Evolutionary conservation across 2,888 invertebrate genomes (phyloP).

Genomic region (Neria commutata): DNA sequence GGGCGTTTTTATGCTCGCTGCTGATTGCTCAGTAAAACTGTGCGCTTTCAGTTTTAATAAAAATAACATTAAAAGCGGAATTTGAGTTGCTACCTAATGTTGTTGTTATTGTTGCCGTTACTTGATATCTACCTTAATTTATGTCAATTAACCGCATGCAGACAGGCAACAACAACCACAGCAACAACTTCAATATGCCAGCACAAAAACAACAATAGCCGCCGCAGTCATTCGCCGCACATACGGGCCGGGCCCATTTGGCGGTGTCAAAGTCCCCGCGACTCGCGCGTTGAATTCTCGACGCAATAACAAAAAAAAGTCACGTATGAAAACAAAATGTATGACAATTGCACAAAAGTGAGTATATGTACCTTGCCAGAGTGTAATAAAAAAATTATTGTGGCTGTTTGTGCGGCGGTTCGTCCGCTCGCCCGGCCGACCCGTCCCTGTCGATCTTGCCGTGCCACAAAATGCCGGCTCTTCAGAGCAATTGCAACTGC

Average conservation of each 20-base stretch:
- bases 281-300: neutral
- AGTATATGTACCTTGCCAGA: neutral
- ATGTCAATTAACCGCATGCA: constrained; percentile 60
- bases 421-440: neutral
- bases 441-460: neutral
- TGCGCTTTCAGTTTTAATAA: too few species aligned
- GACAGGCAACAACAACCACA: constrained; percentile 29
- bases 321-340: neutral
- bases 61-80: too few species aligned
- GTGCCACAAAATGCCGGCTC: neutral
- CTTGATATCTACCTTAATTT: constrained; percentile 61
- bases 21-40: too few species aligned
- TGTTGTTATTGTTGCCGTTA: constrained; percentile 33
- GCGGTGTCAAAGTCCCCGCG: neutral
- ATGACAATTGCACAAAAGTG: neutral
- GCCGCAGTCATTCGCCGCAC: neutral
- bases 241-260: constrained; percentile 7
- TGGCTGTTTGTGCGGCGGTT: too few species aligned
- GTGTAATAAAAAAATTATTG: too few species aligned
- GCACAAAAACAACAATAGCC: constrained; percentile 14
- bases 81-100: too few species aligned
- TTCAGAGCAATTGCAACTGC: too few species aligned
- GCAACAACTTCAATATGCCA: too few species aligned
- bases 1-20: too few species aligned
- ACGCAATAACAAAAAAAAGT: neutral